These are phyloP conservation scores for Martes martes DNA, from an alignment of 2,113 vertebrate species.

Conservation along the genomic window DNA sequence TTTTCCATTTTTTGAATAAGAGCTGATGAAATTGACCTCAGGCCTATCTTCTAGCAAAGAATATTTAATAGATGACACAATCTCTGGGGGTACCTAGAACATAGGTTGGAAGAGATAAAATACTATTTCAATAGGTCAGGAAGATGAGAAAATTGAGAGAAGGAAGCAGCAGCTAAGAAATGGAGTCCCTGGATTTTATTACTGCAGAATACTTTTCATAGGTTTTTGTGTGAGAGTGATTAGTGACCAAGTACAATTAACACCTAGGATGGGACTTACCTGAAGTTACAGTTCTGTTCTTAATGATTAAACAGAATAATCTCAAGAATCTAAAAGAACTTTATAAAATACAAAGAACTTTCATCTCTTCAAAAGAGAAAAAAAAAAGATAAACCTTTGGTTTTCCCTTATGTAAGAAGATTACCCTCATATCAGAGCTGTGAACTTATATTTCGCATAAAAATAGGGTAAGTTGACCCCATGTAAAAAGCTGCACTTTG, in stretches of 20 bases:
- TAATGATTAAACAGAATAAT: neutral
- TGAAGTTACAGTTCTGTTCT: neutral
- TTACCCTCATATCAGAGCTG: neutral
- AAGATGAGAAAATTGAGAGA: conserved; percentile 30
- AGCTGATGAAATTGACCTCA: conserved; percentile 32
- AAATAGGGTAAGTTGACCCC: neutral
- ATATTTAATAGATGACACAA: neutral
- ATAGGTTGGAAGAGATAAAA: neutral
- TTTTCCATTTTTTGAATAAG: neutral
- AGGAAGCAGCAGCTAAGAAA: neutral
- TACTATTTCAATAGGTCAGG: neutral
- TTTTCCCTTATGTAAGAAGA: neutral
- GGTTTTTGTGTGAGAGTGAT: neutral
- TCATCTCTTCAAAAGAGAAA: neutral
- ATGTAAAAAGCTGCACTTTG: neutral
- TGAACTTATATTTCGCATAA: neutral
- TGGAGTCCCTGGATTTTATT: neutral
- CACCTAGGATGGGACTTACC: neutral
- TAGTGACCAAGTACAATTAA: neutral
- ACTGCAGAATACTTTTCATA: neutral
- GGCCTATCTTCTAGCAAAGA: neutral
- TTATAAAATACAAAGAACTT: neutral
- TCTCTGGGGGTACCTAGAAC: neutral
- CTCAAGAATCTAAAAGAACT: neutral
- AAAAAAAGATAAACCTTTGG: neutral